phyloP scores from a whole-genome alignment of 1,140 invertebrate genomes.

The Octopus bimaculoides region DNA sequence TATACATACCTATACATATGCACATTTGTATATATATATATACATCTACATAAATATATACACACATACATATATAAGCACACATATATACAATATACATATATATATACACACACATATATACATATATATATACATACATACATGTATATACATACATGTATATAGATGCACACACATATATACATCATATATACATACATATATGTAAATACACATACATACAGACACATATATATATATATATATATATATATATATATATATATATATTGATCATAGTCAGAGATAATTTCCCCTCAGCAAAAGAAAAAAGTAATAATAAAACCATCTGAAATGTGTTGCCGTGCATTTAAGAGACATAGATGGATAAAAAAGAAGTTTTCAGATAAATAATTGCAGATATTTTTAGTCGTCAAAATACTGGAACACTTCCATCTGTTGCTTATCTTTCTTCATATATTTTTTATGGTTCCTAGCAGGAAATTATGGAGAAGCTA shows the following conservation, averaged over 20 bases:
- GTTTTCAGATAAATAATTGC: too few species aligned
- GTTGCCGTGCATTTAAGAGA: too few species aligned
- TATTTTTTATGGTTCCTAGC: too few species aligned
- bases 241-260: slow-evolving; percentile 4
- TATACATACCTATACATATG: not conserved
- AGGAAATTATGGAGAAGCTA: too few species aligned
- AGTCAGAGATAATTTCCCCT: too few species aligned
- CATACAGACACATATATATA: not conserved
- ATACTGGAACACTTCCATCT: too few species aligned
- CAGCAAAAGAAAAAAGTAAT: too few species aligned
- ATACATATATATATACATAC: not conserved
- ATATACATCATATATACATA: not conserved
- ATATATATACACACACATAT: not conserved
- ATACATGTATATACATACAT: not conserved
- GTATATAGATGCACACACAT: not conserved
- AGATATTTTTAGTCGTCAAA: too few species aligned
- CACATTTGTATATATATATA: not conserved
- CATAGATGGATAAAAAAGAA: too few species aligned
- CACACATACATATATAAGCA: not conserved
- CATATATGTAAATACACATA: not conserved
- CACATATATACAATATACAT: not conserved
- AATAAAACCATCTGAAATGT: too few species aligned
- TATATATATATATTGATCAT: not conserved
- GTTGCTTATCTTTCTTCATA: too few species aligned
- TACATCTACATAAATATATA: not conserved